Base-by-base conservation (phyloP, 2,797 vertebrate species). In the Chromobotia macracanthus region DNA sequence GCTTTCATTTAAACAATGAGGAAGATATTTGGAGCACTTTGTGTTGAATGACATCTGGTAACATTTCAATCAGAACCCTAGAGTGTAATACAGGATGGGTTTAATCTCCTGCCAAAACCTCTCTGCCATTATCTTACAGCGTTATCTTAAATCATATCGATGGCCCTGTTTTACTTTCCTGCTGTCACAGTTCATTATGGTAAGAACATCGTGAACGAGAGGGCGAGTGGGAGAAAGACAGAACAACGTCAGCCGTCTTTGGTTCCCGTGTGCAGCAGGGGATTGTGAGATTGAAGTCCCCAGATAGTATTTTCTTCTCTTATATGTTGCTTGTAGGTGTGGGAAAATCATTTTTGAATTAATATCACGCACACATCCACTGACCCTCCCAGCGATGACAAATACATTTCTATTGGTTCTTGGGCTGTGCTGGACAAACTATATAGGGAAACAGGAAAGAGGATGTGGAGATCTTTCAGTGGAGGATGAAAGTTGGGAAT, bases 31-130 rank as follows among this genome's bases (percentile, higher is more conserved):
- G 69, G 81, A 82, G 69, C 28, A 79, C 75, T 82, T 48, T 71
- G 83, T 88, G 86, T 77, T 82, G 77, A 48, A 66, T 86, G 84
- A 85, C 86, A 90, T 89, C 86, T 90, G 88, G 65, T 84, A 74
- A 79, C 69, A 83, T 74, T 75, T 79, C 63, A 70, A 55, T 79
- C 50, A 44, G 35, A 75, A 48, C 72, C 60, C 61, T 60, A 55
- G 48, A 75, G 38, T 12, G 46, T 35, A 82, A 82, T 67, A 70
- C 46, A 77, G 61, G 18, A 61, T 19, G 38, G 38, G 23, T 44
- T 38, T 56, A 16, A 72, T 73, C 72, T 48, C 48, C 51, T 67
- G 68, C 64, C 41, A 82, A 69, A 63, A 25, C 12, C 53, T 74
- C 74, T 76, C 67, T 12, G 53, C 9, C 48, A 64, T 80, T 75